Evolutionary conservation across 2,888 invertebrate genomes (phyloP), one percentile per base, ranked within the genome.

Genomic region (Melanchra persicariae): DNA sequence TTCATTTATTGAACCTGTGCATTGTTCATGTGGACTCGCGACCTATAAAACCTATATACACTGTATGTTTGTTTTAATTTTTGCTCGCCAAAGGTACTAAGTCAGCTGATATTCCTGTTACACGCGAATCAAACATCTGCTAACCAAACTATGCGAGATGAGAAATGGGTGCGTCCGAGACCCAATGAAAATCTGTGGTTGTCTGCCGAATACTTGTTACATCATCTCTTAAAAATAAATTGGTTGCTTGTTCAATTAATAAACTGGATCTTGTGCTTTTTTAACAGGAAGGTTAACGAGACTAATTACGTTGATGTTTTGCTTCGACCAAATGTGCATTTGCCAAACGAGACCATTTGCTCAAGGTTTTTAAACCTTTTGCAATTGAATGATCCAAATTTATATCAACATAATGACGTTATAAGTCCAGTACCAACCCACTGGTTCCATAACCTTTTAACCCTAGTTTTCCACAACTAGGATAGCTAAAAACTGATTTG

Each of bases 21-120:
- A 88, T 91, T 91, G 91, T 92, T 91, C 87, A 87, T 87, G 77
- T 84, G 63, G 88, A 86, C 82, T 83, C 84, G 87, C 82, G 89
- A 90, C 89, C 90, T 89, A 91, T 87, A 89, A 87, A 91, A 87
- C 78, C 80, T 82, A n/a, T n/a, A n/a, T n/a, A 60, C 54, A 63
- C 63, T 26, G 52, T 74, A 49, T 71, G 58, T 83, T 63, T 54
- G 30, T 57, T 67, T 71, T 71, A 61, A 52, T 55, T 64, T 72
- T 75, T 40, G 15, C 52, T 60, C 40, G 30, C 43, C 34, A 59
- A 65, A 74, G 52, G 60, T 76, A 64, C 43, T 55, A 77, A 67
- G 62, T 74, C 74, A 64, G 51, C 63, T 76, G 72, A 76, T 68
- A 73, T 47, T 78, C 70, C 58, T 67, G 67, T 71, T 63, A 70